Conservation (phyloP, 1,140 invertebrate species). For the Aphaenogaster ashmeadi region DNA sequence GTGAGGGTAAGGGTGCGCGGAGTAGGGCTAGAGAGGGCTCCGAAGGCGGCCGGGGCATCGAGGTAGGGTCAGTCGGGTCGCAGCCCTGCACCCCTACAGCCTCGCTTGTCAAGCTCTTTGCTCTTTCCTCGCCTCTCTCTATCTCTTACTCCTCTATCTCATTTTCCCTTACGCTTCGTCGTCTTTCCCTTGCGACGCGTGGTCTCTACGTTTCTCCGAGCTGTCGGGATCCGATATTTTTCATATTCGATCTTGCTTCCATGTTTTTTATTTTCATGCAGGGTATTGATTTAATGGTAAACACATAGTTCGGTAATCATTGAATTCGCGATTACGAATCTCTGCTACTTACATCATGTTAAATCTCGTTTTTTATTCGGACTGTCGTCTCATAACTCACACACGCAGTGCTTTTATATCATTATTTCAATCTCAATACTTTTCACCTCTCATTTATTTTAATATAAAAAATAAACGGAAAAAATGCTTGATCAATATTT, state of each 20-base stretch:
- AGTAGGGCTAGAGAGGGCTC: slow-evolving; percentile 82
- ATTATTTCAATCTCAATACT: background rate
- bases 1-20: slow-evolving; percentile 82
- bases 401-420: background rate
- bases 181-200: slow-evolving; percentile 28
- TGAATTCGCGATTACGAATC: slow-evolving; percentile 3
- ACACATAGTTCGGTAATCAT: background rate
- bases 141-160: slow-evolving; percentile 4
- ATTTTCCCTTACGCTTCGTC: slow-evolving; percentile 11
- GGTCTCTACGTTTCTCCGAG: slow-evolving; percentile 36
- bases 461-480: background rate
- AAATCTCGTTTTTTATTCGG: background rate
- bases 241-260: background rate
- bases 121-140: slow-evolving; percentile 62
- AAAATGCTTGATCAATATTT: background rate
- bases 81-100: slow-evolving; percentile 83
- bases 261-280: background rate
- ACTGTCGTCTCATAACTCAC: background rate
- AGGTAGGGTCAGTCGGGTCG: slow-evolving; percentile 86
- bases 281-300: slow-evolving; percentile 17
- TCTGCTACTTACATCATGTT: background rate
- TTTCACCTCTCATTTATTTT: background rate
- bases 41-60: slow-evolving; percentile 82
- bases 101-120: slow-evolving; percentile 83
- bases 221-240: background rate